These are phyloP conservation scores for Bettongia penicillata DNA, from an alignment of 2,113 vertebrate species.

Conservation along the genomic window DNA sequence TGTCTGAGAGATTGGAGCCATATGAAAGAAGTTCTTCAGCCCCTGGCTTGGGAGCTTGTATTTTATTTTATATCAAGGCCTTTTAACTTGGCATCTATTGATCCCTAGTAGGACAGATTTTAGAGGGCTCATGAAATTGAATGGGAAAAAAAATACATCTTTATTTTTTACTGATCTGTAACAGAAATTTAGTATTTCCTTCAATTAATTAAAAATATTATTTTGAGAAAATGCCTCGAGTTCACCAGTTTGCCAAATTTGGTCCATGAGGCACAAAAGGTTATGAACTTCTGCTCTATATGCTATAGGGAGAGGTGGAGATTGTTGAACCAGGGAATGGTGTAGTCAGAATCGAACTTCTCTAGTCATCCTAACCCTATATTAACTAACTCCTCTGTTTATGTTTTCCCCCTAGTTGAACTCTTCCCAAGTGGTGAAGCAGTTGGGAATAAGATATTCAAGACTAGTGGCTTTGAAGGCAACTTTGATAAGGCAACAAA, in stretches of 20 bases:
- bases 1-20: background rate
- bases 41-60: no score
- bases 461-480: conserved; percentile 45
- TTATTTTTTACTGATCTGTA: background rate
- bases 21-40: background rate
- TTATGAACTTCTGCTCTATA: background rate
- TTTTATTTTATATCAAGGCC: no score
- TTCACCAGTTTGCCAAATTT: background rate
- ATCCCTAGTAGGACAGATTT: background rate
- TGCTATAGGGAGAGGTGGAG: background rate
- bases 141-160: background rate
- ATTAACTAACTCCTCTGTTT: background rate
- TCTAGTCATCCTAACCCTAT: background rate
- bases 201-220: background rate
- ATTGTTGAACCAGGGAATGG: background rate
- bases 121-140: background rate
- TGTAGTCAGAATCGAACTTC: background rate
- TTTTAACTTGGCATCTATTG: background rate
- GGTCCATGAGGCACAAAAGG: background rate
- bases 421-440: conserved; percentile 65
- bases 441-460: conserved; percentile 75
- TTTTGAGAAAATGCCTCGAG: background rate
- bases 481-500: conserved; percentile 51
- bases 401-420: conserved; percentile 48
- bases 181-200: background rate